Evolutionary conservation across 2,888 invertebrate genomes (phyloP).

Genomic region (Venustoraphidia nigricollis): DNA sequence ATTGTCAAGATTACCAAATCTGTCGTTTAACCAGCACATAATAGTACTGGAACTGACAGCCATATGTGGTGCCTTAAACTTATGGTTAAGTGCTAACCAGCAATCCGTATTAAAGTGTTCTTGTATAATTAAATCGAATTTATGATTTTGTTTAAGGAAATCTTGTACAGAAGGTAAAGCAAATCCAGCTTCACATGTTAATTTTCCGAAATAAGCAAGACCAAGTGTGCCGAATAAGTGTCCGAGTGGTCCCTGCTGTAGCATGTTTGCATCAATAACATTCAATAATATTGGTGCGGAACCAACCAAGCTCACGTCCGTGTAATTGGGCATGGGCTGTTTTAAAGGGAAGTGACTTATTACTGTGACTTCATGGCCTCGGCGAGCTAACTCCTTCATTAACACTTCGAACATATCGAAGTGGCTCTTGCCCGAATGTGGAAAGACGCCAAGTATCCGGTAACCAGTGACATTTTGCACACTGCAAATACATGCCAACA

Average conservation of each 20-base stretch:
- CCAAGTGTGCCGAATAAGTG: conserved; percentile 3
- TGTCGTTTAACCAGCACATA: conserved; percentile 30
- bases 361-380: conserved; percentile 52
- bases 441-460: conserved; percentile 47
- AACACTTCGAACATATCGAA: conserved; percentile 45
- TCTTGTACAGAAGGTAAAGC: conserved; percentile 23
- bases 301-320: conserved; percentile 36
- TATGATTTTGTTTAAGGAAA: conserved; percentile 27
- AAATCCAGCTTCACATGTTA: conserved; percentile 21
- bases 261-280: conserved; percentile 4
- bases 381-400: conserved; percentile 37
- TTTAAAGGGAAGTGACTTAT: conserved; percentile 45
- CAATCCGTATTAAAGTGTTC: conserved; percentile 63
- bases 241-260: background rate
- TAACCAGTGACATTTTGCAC: conserved; percentile 16
- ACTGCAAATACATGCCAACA: too few relatives aligned
- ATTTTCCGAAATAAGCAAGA: conserved; percentile 15
- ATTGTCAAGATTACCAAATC: conserved; percentile 33
- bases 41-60: conserved; percentile 34
- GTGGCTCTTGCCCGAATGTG: conserved; percentile 53
- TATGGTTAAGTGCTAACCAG: conserved; percentile 45
- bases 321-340: conserved; percentile 34
- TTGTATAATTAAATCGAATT: conserved; percentile 49
- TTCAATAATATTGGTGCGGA: conserved; percentile 5
- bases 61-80: conserved; percentile 40